Evolutionary conservation across 2,797 vertebrate species (phyloP).

Genomic region (Menidia menidia): DNA sequence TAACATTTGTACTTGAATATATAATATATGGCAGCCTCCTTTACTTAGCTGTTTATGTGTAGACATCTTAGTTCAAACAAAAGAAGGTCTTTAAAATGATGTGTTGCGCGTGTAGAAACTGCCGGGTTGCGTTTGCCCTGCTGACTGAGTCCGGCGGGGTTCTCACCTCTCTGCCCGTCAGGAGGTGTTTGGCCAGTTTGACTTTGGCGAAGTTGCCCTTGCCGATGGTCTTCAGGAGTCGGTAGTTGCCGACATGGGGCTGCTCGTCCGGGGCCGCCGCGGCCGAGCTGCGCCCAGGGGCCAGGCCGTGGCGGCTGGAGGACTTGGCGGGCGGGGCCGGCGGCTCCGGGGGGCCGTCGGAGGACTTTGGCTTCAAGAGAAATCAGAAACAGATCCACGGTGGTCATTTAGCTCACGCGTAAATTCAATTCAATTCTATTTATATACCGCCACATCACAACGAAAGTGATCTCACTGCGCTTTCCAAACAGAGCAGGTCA

Average conservation of each 20-base stretch:
- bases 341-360: conserved; percentile 86
- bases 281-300: conserved; percentile 85
- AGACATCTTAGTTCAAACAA: no score
- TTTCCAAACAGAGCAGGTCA: no score
- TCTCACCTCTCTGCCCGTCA: conserved; percentile 94
- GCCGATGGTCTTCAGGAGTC: conserved; percentile 93
- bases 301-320: conserved; percentile 87
- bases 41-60: no score
- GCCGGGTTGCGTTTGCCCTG: no score
- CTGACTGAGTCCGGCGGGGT: neutral
- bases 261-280: conserved; percentile 86
- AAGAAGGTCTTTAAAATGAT: no score
- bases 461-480: no score
- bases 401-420: no score
- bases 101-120: no score
- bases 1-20: no score
- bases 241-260: conserved; percentile 92
- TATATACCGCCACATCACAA: no score
- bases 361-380: conserved; percentile 83
- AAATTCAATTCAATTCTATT: no score
- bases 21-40: no score
- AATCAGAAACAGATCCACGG: neutral
- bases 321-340: conserved; percentile 87
- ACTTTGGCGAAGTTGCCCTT: conserved; percentile 97
- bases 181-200: conserved; percentile 91